Percentiles rank a stretch among this genome's conserved stretches.
phyloP scores from a whole-genome alignment of 64 coral and sea anemone genomes.

The Montipora efflorescens region DNA sequence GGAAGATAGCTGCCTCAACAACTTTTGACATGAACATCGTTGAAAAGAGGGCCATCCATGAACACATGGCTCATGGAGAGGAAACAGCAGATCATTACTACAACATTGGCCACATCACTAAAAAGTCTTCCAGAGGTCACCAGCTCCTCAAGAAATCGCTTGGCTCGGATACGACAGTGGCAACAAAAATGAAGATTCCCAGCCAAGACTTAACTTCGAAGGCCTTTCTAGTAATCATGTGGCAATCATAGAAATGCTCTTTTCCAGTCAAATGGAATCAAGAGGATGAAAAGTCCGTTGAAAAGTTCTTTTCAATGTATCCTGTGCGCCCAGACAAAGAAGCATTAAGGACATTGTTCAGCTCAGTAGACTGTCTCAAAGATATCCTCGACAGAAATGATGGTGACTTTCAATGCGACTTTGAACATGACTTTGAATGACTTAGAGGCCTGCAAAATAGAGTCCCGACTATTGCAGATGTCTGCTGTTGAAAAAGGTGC shows the following conservation, averaged over 20 bases:
- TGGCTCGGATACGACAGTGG: neutral
- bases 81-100: constrained; percentile 2
- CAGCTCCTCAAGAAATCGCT: neutral
- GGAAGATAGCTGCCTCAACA: constrained; percentile 2
- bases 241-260: neutral
- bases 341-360: neutral
- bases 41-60: constrained; percentile 4
- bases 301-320: neutral
- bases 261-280: neutral
- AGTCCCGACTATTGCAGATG: neutral
- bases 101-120: constrained; percentile 3
- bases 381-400: neutral
- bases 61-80: neutral
- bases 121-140: neutral
- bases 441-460: neutral
- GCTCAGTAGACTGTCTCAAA: neutral
- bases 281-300: neutral
- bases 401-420: neutral
- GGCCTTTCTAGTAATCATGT: neutral
- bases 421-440: neutral
- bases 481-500: neutral
- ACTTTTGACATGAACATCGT: neutral
- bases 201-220: neutral
- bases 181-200: neutral
- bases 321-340: neutral